phyloP scores from a whole-genome alignment of 2,113 vertebrate species.

The Oreochromis aureus region DNA sequence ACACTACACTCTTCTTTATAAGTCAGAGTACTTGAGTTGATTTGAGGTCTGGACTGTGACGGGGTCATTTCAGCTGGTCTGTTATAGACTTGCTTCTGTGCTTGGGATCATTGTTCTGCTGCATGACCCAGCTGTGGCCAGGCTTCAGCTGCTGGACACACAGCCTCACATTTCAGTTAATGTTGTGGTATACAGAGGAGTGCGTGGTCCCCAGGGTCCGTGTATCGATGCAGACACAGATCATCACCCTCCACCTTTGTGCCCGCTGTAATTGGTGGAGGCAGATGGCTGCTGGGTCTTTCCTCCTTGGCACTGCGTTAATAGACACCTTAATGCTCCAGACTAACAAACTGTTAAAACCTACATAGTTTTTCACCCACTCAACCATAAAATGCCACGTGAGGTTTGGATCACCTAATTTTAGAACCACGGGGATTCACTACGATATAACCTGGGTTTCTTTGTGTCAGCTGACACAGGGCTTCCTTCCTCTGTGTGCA shows the following conservation, averaged over 20 bases:
- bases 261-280: neutral
- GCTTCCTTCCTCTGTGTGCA: neutral
- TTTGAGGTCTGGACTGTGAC: neutral
- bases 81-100: neutral
- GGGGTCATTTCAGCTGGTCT: neutral
- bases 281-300: neutral
- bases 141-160: neutral
- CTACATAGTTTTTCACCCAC: neutral
- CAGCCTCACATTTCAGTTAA: neutral
- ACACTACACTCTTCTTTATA: neutral
- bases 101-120: neutral
- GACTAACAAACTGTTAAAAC: neutral
- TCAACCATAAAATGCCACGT: neutral
- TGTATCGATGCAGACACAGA: neutral
- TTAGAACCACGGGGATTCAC: neutral
- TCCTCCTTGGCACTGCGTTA: neutral
- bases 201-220: neutral
- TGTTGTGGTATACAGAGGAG: neutral
- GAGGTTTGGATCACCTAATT: neutral
- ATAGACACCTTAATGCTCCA: neutral
- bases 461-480: neutral
- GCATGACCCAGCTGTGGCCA: neutral
- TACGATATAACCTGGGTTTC: neutral
- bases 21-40: neutral
- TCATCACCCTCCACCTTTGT: neutral